A percentile compares a stretch with the other conserved stretches of the same genome.
phyloP scores from a whole-genome alignment of 2,888 invertebrate genomes.

The Escarpia spicata region DNA sequence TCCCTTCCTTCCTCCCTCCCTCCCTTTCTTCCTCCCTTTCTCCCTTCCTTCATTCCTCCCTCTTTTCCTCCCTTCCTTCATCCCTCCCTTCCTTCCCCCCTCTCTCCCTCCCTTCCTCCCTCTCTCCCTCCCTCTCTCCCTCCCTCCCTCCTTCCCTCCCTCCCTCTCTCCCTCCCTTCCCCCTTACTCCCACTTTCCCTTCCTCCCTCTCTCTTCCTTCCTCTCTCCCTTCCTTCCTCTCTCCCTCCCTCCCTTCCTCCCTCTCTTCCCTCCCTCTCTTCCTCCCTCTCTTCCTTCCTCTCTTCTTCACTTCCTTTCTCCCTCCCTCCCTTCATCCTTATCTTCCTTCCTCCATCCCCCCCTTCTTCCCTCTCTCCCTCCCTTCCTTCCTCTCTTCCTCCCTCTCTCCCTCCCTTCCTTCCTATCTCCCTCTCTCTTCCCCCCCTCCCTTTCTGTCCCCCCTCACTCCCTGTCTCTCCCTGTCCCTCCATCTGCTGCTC shows the following conservation, averaged over 20 bases:
- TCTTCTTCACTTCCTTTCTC: neutral
- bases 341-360: neutral
- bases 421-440: no score
- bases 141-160: neutral
- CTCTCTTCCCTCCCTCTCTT: neutral
- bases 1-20: neutral
- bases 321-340: neutral
- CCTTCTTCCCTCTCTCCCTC: neutral
- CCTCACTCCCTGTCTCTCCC: neutral
- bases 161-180: neutral
- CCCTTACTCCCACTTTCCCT: neutral
- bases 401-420: no score
- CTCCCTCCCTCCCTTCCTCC: neutral
- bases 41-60: neutral
- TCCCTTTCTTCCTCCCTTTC: neutral
- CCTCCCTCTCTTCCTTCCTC: neutral
- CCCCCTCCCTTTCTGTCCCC: no score
- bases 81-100: neutral
- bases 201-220: neutral
- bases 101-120: neutral
- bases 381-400: neutral
- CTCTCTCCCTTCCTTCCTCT: accelerated
- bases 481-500: neutral
- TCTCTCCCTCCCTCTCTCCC: neutral
- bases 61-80: neutral